phyloP scores from a whole-genome alignment of 2,888 invertebrate species.

The Germaria angustata region DNA sequence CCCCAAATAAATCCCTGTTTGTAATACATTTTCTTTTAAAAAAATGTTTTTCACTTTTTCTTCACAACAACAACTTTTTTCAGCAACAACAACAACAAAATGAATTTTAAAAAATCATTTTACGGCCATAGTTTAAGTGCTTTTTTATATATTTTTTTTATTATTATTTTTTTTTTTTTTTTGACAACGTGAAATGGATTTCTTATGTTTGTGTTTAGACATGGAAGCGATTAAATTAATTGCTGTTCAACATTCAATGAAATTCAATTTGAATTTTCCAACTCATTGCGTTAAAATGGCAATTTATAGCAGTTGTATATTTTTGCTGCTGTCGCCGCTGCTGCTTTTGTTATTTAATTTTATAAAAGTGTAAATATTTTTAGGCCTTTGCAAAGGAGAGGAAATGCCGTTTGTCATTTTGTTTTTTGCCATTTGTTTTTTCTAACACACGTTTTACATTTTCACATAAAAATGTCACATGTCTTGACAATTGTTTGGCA shows the following conservation, averaged over 20 bases:
- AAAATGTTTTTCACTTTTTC: not conserved
- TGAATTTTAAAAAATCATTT: not conserved
- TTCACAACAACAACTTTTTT: constrained; percentile 20
- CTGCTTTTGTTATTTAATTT: constrained; percentile 45
- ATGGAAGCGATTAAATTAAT: constrained; percentile 68
- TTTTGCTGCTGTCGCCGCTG: not conserved
- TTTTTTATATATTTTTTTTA: not conserved
- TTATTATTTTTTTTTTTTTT: constrained; percentile 7
- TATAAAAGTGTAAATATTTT: constrained; percentile 23
- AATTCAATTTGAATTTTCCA: constrained; percentile 63
- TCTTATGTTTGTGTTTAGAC: constrained; percentile 67
- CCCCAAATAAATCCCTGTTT: constrained; percentile 65
- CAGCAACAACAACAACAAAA: not conserved
- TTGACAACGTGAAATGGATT: constrained; percentile 66
- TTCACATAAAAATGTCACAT: constrained; percentile 67
- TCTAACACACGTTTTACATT: constrained; percentile 52
- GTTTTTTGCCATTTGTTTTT: not conserved
- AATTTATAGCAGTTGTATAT: constrained; percentile 16
- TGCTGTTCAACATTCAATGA: constrained; percentile 67
- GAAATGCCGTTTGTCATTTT: constrained; percentile 37
- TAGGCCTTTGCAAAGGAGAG: constrained; percentile 37
- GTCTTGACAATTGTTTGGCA: constrained; percentile 66
- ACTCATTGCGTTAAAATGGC: constrained; percentile 51
- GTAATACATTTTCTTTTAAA: constrained; percentile 35
- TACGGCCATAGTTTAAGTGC: not conserved